These are phyloP conservation scores for Genyomyrus donnyi DNA, from an alignment of 2,113 vertebrate species.

Conservation along the genomic window DNA sequence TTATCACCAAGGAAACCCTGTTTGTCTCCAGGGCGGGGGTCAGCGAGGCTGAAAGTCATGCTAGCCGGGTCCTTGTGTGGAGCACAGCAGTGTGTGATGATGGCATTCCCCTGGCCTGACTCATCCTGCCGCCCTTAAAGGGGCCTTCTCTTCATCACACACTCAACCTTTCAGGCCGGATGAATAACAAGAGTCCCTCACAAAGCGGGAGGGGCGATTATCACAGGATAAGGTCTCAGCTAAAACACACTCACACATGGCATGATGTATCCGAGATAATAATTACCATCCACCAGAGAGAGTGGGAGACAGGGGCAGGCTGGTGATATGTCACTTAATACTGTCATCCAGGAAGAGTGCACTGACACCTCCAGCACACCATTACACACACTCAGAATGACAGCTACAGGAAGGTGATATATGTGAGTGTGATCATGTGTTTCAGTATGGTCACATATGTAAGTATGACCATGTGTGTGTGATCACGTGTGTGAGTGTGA, in stretches of 20 bases:
- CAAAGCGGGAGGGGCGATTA: neutral
- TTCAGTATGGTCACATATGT: neutral
- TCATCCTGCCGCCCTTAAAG: neutral
- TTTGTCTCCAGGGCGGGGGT: neutral
- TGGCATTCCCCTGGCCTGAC: neutral
- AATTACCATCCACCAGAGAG: neutral
- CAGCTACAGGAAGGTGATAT: neutral
- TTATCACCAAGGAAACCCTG: neutral
- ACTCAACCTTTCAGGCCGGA: neutral
- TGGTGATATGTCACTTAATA: neutral
- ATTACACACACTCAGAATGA: neutral
- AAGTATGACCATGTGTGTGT: neutral
- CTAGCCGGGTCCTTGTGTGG: neutral
- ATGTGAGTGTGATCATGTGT: neutral
- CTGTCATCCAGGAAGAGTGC: neutral
- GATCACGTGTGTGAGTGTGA: too few relatives aligned
- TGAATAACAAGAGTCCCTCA: neutral
- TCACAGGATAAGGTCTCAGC: neutral
- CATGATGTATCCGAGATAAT: neutral
- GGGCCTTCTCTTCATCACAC: neutral
- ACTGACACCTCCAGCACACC: neutral
- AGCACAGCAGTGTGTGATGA: neutral
- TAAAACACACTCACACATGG: neutral
- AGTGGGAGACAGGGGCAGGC: neutral
- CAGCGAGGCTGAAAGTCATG: neutral